Conservation (phyloP, 2,888 invertebrate genomes). For the Piscicola geometra region DNA sequence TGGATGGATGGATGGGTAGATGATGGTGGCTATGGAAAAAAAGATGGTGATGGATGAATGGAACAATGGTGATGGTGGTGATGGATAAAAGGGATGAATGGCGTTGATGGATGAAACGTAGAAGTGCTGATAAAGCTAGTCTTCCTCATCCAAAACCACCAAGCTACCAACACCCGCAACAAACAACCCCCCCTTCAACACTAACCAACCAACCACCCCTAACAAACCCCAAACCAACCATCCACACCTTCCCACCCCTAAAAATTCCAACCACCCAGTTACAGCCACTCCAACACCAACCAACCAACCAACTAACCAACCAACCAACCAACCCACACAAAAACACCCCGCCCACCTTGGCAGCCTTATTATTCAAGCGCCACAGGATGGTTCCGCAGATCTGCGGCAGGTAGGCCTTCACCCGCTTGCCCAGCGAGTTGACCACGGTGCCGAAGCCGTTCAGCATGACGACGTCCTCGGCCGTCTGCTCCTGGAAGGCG, state of each 20-base stretch:
- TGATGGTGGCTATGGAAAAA: no score
- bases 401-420: constrained; percentile 96
- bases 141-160: not conserved
- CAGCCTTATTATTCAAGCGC: constrained; percentile 98
- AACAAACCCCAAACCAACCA: not conserved
- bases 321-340: not conserved
- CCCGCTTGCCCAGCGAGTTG: constrained; percentile 90
- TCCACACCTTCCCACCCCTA: not conserved
- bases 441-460: constrained; percentile 99
- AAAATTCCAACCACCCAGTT: not conserved
- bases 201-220: not conserved
- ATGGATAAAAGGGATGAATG: no score
- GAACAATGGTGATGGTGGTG: no score
- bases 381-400: constrained; percentile 99
- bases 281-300: not conserved
- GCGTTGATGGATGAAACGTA: no score
- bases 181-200: not conserved
- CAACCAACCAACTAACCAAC: not conserved
- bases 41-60: no score
- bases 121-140: no score
- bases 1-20: no score
- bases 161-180: not conserved
- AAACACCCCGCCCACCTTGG: constrained; percentile 65
- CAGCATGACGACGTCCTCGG: constrained; percentile 98
- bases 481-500: constrained; percentile 99